These are phyloP conservation scores for Ceratina australensis DNA, from an alignment of 1,140 invertebrate genomes.

Conservation along the genomic window DNA sequence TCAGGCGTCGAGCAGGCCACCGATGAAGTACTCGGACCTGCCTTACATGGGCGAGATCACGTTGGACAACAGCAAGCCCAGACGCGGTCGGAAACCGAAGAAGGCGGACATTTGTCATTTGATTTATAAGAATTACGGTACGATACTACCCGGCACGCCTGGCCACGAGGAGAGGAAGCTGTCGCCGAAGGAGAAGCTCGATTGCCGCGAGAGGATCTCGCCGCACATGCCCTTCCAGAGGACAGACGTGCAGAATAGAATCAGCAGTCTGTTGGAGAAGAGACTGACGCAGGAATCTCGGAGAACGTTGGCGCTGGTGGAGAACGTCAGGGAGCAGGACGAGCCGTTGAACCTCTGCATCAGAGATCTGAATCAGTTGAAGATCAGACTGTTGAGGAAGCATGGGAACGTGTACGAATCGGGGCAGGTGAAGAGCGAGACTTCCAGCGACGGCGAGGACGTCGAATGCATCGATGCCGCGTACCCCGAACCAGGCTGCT, in stretches of 20 bases:
- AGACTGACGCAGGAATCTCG: constrained; percentile 83
- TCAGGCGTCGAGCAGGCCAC: constrained; percentile 71
- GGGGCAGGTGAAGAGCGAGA: constrained; percentile 80
- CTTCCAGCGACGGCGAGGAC: constrained; percentile 80
- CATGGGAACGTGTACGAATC: constrained; percentile 82
- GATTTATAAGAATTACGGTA: constrained; percentile 95
- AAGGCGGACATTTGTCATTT: constrained; percentile 94
- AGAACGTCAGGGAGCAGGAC: constrained; percentile 79
- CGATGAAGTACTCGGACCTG: constrained; percentile 88
- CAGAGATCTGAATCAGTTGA: constrained; percentile 85
- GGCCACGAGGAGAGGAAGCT: constrained; percentile 77
- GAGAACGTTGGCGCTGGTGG: constrained; percentile 67
- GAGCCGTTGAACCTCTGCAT: constrained; percentile 93
- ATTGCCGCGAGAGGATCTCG: constrained; percentile 47
- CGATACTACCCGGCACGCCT: constrained; percentile 87
- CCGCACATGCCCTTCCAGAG: constrained; percentile 73
- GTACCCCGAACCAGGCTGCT: constrained; percentile 49
- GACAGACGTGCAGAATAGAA: constrained; percentile 85
- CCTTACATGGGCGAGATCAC: constrained; percentile 96
- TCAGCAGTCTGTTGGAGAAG: constrained; percentile 85
- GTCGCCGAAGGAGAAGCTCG: constrained; percentile 53
- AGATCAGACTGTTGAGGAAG: constrained; percentile 82
- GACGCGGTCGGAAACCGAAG: constrained; percentile 91
- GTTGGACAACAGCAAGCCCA: constrained; percentile 90
- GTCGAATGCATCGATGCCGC: constrained; percentile 80